Conservation (phyloP, 2,888 invertebrate species). For the Diogma glabrata region DNA sequence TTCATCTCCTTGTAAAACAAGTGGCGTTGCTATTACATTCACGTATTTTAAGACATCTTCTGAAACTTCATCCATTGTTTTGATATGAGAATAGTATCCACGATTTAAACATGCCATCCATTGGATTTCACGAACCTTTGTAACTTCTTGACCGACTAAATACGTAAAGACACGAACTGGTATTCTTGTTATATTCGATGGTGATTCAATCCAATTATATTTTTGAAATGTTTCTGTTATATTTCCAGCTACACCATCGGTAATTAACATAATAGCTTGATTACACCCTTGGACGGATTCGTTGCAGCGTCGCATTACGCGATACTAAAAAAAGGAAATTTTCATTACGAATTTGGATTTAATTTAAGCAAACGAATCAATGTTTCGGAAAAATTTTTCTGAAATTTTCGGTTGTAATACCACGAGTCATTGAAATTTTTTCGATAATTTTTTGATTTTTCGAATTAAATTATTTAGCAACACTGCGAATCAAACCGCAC, state of each 20-base stretch:
- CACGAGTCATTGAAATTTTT: no score
- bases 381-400: no score
- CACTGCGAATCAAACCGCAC: no score
- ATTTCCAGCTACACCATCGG: constrained; percentile 87
- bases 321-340: constrained; percentile 33
- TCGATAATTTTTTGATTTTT: no score
- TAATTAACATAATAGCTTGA: constrained; percentile 92
- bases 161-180: constrained; percentile 93
- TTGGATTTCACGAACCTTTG: constrained; percentile 76
- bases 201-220: constrained; percentile 58
- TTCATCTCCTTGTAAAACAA: constrained; percentile 58
- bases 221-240: constrained; percentile 72
- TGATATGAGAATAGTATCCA: constrained; percentile 91
- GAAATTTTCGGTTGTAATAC: no score
- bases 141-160: constrained; percentile 86
- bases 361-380: no score
- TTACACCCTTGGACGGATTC: constrained; percentile 62
- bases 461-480: no score
- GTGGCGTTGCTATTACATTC: constrained; percentile 78
- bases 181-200: constrained; percentile 51
- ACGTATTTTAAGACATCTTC: constrained; percentile 95
- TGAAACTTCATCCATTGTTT: constrained; percentile 88
- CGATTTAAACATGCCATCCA: constrained; percentile 94
- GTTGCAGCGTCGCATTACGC: constrained; percentile 41
- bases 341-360: not conserved